phyloP scores from a whole-genome alignment of 2,113 vertebrate genomes.

The Ammospiza caudacuta region DNA sequence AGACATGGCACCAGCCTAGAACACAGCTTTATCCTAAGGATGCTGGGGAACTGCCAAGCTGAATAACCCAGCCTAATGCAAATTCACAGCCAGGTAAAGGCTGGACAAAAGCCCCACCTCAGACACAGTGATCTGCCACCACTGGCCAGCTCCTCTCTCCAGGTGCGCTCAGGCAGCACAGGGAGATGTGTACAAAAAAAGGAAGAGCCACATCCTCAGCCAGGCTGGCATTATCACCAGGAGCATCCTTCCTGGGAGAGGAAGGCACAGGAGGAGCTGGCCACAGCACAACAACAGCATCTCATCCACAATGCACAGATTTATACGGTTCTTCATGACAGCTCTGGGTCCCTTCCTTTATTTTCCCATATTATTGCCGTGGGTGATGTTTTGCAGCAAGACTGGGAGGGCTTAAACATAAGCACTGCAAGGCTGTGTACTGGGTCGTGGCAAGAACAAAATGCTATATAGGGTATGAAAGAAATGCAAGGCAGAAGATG shows the following conservation, averaged over 20 bases:
- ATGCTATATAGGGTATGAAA: background rate
- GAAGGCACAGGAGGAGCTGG: background rate
- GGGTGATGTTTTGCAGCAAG: background rate
- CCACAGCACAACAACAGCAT: background rate
- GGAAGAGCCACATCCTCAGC: background rate
- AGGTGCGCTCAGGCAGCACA: background rate
- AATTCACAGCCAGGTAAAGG: slow-evolving; percentile 19
- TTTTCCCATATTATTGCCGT: background rate
- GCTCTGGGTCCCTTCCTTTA: background rate
- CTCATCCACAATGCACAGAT: background rate
- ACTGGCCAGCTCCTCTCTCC: background rate
- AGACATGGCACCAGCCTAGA: slow-evolving; percentile 57
- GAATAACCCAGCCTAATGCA: slow-evolving; percentile 34
- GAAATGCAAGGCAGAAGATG: background rate
- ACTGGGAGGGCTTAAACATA: background rate
- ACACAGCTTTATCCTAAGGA: slow-evolving; percentile 29
- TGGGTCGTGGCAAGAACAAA: background rate
- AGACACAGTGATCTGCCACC: background rate
- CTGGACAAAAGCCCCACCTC: background rate
- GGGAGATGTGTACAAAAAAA: background rate
- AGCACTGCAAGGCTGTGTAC: background rate
- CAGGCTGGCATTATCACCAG: background rate
- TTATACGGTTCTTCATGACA: background rate
- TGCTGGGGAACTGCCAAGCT: slow-evolving; percentile 42
- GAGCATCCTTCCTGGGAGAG: background rate